phyloP scores from a whole-genome alignment of 2,888 invertebrate species.

The Plagodis pulveraria region DNA sequence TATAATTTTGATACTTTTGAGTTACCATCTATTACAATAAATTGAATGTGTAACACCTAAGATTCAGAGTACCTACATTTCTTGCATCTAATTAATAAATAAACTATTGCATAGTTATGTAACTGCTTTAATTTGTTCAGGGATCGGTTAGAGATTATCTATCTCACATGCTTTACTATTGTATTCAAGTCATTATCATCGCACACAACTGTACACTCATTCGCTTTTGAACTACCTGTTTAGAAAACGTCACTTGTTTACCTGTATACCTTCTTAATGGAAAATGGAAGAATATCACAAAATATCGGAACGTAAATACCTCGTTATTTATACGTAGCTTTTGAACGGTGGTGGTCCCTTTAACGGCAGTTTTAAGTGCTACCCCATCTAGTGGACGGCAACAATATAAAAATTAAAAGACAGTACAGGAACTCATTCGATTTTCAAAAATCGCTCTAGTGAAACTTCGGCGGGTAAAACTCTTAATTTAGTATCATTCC shows the following conservation, averaged over 20 bases:
- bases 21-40: too few species aligned
- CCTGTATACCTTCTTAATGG: constrained; percentile 7
- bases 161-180: too few species aligned
- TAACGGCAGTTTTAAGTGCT: constrained; percentile 81
- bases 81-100: too few species aligned
- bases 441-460: background rate
- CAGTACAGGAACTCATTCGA: background rate
- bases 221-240: constrained; percentile 22
- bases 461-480: too few species aligned
- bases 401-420: background rate
- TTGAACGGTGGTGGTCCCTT: constrained; percentile 71
- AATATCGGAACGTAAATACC: constrained; percentile 73
- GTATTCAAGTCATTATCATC: constrained; percentile 1
- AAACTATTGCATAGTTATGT: too few species aligned
- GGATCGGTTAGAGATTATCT: too few species aligned
- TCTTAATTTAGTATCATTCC: too few species aligned
- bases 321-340: constrained; percentile 79
- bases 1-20: too few species aligned
- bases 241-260: constrained; percentile 22
- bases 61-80: too few species aligned
- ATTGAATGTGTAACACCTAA: too few species aligned
- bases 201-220: constrained; percentile 7
- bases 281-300: constrained; percentile 71
- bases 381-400: constrained; percentile 50
- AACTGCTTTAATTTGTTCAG: too few species aligned